phyloP scores from a whole-genome alignment of 2,888 invertebrate genomes.

The Oscheius sp. region DNA sequence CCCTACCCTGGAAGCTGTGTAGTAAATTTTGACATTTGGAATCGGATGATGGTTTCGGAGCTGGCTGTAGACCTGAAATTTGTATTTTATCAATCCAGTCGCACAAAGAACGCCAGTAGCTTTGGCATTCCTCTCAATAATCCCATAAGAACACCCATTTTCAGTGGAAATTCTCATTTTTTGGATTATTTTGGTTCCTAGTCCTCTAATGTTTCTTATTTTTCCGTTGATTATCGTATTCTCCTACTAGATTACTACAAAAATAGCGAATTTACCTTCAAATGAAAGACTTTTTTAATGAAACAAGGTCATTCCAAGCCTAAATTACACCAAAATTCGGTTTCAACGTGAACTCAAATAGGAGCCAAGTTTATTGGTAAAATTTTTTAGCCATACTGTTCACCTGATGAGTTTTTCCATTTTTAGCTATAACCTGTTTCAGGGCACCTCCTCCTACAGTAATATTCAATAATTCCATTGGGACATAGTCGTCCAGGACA shows the following conservation, averaged over 20 bases:
- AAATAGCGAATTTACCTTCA: no score
- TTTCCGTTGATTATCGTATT: no score
- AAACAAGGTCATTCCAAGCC: not conserved
- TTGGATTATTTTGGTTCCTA: no score
- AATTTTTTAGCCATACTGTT: not conserved
- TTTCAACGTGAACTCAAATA: not conserved
- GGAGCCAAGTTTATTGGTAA: no score
- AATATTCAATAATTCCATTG: slow-evolving; percentile 58
- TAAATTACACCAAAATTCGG: not conserved
- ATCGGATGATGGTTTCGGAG: slow-evolving; percentile 55
- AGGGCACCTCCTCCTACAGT: slow-evolving; percentile 61
- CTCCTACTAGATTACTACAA: no score
- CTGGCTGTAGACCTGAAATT: slow-evolving; percentile 47
- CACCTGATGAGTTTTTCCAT: slow-evolving; percentile 60
- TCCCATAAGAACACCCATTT: no score
- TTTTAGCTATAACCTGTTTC: slow-evolving; percentile 55
- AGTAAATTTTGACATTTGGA: slow-evolving; percentile 58
- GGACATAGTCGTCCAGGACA: slow-evolving; percentile 58
- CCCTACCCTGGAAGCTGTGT: slow-evolving; percentile 50
- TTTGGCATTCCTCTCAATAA: no score
- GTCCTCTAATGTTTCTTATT: no score
- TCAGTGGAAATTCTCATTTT: no score
- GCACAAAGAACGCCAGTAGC: no score
- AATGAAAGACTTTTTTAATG: no score
- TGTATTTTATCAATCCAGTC: not conserved